Evolutionary conservation across 2,113 vertebrate species (phyloP).

Genomic region (Anolis carolinensis): DNA sequence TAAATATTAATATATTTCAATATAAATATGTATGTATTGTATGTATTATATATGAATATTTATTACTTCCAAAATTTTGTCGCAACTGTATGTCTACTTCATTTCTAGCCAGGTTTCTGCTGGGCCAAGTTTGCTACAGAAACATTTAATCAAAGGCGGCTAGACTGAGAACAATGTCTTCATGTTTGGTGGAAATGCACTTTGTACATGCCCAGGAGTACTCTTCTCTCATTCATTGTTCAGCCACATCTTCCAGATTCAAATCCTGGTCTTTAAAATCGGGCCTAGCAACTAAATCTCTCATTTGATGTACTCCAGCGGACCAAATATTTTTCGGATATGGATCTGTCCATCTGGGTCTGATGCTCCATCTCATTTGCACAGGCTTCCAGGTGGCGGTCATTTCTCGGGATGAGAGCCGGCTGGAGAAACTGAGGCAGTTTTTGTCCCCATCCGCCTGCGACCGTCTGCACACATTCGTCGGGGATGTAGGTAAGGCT

Average conservation of each 20-base stretch:
- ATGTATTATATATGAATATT: too few relatives aligned
- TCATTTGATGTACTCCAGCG: too few relatives aligned
- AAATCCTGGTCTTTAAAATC: too few relatives aligned
- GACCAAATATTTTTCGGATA: background rate
- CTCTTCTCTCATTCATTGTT: background rate
- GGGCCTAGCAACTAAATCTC: too few relatives aligned
- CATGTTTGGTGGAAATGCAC: too few relatives aligned
- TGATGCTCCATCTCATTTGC: background rate
- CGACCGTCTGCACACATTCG: slow-evolving; percentile 76
- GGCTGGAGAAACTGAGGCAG: slow-evolving; percentile 75
- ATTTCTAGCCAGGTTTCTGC: background rate
- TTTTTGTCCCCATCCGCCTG: slow-evolving; percentile 74
- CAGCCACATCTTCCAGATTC: background rate
- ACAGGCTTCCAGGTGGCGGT: slow-evolving; percentile 80
- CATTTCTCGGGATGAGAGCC: slow-evolving; percentile 78
- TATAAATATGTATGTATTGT: too few relatives aligned
- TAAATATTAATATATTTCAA: background rate
- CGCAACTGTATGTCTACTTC: too few relatives aligned
- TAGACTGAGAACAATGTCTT: too few relatives aligned
- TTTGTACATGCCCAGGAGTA: background rate
- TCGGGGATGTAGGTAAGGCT: slow-evolving; percentile 81
- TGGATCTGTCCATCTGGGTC: background rate
- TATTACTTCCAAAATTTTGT: too few relatives aligned
- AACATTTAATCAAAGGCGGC: background rate
- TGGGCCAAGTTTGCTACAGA: too few relatives aligned